Evolutionary conservation across 2,113 vertebrate genomes (phyloP).

Genomic region (Takifugu bimaculatus): DNA sequence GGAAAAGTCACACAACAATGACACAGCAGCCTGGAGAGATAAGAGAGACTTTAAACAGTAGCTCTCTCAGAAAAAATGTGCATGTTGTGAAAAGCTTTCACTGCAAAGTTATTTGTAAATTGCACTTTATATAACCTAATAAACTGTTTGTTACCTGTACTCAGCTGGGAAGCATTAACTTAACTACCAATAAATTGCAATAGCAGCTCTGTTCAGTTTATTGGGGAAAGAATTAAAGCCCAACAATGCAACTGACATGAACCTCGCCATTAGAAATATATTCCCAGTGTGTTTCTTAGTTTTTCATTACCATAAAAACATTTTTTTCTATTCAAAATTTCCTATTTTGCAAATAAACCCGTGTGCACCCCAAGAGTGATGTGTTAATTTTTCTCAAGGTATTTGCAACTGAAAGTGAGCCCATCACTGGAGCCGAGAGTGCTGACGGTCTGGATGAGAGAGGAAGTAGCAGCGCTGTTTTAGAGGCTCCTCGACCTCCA

Average conservation of each 20-base stretch:
- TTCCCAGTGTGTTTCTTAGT: slow-evolving; percentile 26
- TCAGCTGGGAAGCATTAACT: slow-evolving; percentile 56
- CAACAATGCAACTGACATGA: slow-evolving; percentile 20
- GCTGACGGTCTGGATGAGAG: slow-evolving; percentile 51
- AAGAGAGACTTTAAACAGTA: slow-evolving; percentile 51
- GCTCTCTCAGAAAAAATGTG: slow-evolving; percentile 36
- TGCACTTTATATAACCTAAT: slow-evolving; percentile 46
- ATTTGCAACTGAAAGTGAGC: slow-evolving; percentile 42
- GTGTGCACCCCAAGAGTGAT: slow-evolving; percentile 14
- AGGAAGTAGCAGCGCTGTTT: slow-evolving; percentile 53
- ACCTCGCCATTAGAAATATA: slow-evolving; percentile 22
- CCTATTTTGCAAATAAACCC: slow-evolving; percentile 27
- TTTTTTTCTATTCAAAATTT: slow-evolving; percentile 29
- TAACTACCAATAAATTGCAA: slow-evolving; percentile 54
- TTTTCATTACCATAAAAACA: slow-evolving; percentile 37
- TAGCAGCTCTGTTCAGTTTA: slow-evolving; percentile 50
- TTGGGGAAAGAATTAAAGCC: slow-evolving; percentile 56
- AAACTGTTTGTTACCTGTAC: slow-evolving; percentile 52
- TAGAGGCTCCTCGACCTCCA: slow-evolving; percentile 66
- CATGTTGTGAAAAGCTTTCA: slow-evolving; percentile 27
- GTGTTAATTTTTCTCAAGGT: slow-evolving; percentile 16
- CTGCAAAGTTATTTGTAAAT: slow-evolving; percentile 53
- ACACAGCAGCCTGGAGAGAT: slow-evolving; percentile 63
- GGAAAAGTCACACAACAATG: slow-evolving; percentile 62
- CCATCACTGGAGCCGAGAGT: slow-evolving; percentile 41